Base-by-base conservation (phyloP, 1,140 invertebrate species). In the Nasonia longicornis region DNA sequence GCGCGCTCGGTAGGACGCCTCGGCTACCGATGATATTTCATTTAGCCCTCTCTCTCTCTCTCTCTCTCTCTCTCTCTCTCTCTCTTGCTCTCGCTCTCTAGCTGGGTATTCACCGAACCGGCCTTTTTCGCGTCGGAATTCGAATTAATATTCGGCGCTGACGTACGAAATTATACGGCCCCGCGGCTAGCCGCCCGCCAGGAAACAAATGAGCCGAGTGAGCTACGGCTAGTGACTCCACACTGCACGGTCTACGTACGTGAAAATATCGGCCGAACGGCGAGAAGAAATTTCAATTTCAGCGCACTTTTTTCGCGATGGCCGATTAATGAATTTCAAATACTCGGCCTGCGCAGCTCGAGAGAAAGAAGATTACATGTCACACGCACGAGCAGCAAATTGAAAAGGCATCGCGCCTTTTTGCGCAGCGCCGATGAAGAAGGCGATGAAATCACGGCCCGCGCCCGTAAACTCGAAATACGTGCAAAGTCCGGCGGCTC, bases 91-190 rank as follows among this genome's bases (percentile, higher is more conserved):
- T 26, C 26, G 26, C 26, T 26, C 26, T 26, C 26, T 26, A 26
- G 26, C 26, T 26, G 26, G 26, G 26, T 26, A 52, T 52, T 52
- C 48, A 48, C 45, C 12, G 2, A 14, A 35, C 48, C 81, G 58
- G 58, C 77, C 64, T 79, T 11, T 63, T 77, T 74, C 45, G 73
- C 82, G 82, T 82, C 87, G 87, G 89, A 91, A 91, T 90, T 89
- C 89, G 84, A 90, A 90, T 91, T 91, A 91, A 91, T 91, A 91
- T 90, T 90, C 90, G 88, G 89, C 86, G 90, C 87, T 90, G 90
- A 91, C 89, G 86, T 88, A 87, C 85, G 85, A 88, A 91, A 90
- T 42, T 42, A 6, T 3, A 35, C 31, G 31, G 31, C 31, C 3
- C 31, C 3, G 31, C 31, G 31, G 31, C 31, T 35, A 35, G 31